phyloP scores from a whole-genome alignment of 2,113 vertebrate genomes.

The Panurus biarmicus region DNA sequence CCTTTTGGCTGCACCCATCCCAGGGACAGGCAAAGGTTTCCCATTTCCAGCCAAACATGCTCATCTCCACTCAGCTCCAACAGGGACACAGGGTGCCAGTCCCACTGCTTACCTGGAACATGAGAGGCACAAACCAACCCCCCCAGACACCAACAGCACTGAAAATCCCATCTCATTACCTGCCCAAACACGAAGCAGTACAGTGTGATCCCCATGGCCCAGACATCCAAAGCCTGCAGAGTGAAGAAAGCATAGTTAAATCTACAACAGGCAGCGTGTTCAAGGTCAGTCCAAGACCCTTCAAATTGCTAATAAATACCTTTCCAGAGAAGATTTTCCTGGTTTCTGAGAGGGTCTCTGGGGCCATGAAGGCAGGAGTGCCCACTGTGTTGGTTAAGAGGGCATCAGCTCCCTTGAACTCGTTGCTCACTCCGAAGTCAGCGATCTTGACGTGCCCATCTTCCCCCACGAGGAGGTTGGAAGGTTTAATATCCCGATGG shows the following conservation, averaged over 20 bases:
- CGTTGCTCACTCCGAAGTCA: conserved; percentile 95
- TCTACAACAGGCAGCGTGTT: background rate
- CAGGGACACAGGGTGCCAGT: background rate
- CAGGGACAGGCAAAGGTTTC: background rate
- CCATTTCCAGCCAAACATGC: background rate
- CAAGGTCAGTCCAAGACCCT: background rate
- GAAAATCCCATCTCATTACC: conserved; percentile 66
- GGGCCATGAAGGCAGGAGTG: conserved; percentile 94
- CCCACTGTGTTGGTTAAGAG: conserved; percentile 94
- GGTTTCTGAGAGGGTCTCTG: conserved; percentile 90
- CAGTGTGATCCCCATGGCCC: conserved; percentile 97
- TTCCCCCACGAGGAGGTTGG: conserved; percentile 93
- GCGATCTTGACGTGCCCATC: conserved; percentile 95
- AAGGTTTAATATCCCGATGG: conserved; percentile 95
- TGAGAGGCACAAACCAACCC: background rate
- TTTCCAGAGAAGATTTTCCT: conserved; percentile 97
- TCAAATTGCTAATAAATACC: conserved; percentile 64
- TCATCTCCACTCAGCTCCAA: background rate
- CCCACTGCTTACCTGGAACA: background rate
- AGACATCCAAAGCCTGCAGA: conserved; percentile 90
- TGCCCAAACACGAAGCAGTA: conserved; percentile 95
- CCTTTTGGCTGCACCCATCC: background rate
- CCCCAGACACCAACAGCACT: background rate
- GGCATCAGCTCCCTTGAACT: conserved; percentile 93
- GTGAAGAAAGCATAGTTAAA: background rate